Evolutionary conservation across 2,797 vertebrate genomes (phyloP), one percentile per base, ranked within the genome.

Genomic region (Pseudochromis fuscus): DNA sequence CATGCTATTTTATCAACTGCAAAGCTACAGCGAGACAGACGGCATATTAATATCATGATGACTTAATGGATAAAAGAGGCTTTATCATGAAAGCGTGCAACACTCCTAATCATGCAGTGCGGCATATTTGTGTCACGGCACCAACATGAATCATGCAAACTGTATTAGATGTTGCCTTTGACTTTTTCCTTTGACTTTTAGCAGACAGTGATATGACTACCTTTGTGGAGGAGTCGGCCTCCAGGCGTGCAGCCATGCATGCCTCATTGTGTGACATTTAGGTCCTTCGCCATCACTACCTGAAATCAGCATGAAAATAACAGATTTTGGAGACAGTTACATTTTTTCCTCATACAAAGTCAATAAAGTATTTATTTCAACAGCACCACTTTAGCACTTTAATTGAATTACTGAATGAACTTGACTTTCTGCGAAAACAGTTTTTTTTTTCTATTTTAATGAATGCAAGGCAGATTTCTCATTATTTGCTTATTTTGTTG

Each of bases 401-500:
- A n/a, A n/a, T n/a, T n/a, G n/a, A n/a, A n/a, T n/a, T n/a, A n/a
- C n/a, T n/a, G n/a, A n/a, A n/a, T n/a, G n/a, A n/a, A n/a, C n/a
- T n/a, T n/a, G n/a, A n/a, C n/a, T n/a, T n/a, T n/a, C n/a, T n/a
- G n/a, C n/a, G 25, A 74, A 80, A 83, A 67, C 3, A 55, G 49
- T 33, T 76, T 50, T 56, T 16, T 61, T 42, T 27, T 56, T 59
- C 44, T 40, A 51, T 45, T 69, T 50, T 79, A 19, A 87, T 86
- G 75, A 83, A 88, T 79, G 31, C 81, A 71, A 37, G 28, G 63
- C 57, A 50, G 62, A 75, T 69, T 68, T 67, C 49, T 75, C 61
- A 50, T 67, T 84, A 82, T 87, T 91, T 86, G 81, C 81, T 79
- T 72, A 75, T 89, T 83, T 81, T 77, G 16, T 52, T 59, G 52